A percentile compares a stretch with the other conserved stretches of the same genome.
Evolutionary conservation across 2,888 invertebrate genomes (phyloP).

Genomic region (Podotricha telesiphe): DNA sequence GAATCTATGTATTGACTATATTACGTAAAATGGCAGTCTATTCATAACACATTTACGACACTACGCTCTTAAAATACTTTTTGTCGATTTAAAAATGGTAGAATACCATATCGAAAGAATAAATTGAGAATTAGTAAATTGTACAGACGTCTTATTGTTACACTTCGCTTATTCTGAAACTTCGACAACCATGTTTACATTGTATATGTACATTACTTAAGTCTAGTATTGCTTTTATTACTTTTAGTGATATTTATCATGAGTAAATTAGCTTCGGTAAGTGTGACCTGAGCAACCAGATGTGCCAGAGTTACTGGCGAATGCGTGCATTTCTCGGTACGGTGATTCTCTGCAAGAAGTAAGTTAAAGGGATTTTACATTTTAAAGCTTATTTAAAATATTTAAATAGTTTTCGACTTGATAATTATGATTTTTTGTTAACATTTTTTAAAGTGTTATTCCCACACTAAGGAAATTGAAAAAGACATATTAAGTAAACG

Average conservation of each 20-base stretch:
- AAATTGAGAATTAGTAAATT: conserved; percentile 5
- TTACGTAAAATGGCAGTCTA: conserved; percentile 74
- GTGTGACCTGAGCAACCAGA: conserved; percentile 78
- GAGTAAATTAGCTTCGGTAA: conserved; percentile 71
- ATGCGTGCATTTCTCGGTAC: conserved; percentile 73
- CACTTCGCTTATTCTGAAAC: conserved; percentile 58
- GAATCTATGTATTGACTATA: conserved; percentile 50
- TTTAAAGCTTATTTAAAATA: background rate
- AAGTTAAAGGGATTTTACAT: background rate
- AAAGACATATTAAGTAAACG: too few relatives aligned
- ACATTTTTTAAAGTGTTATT: too few relatives aligned
- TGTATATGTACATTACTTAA: conserved; percentile 68
- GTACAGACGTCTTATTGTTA: conserved; percentile 25
- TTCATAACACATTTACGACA: conserved; percentile 68
- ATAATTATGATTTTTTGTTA: too few relatives aligned
- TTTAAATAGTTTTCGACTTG: too few relatives aligned
- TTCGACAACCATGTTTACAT: conserved; percentile 59
- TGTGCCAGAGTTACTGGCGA: conserved; percentile 73
- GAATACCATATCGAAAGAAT: conserved; percentile 4
- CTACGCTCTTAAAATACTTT: conserved; percentile 54
- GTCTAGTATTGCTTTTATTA: conserved; percentile 79
- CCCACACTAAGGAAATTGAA: too few relatives aligned
- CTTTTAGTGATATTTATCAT: conserved; percentile 73
- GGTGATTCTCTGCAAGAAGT: conserved; percentile 70
- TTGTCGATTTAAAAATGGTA: background rate